A percentile compares a stretch with the other conserved stretches of the same genome.
These are phyloP conservation scores for Agriopis marginaria DNA, from an alignment of 2,888 invertebrate species.

Conservation along the genomic window DNA sequence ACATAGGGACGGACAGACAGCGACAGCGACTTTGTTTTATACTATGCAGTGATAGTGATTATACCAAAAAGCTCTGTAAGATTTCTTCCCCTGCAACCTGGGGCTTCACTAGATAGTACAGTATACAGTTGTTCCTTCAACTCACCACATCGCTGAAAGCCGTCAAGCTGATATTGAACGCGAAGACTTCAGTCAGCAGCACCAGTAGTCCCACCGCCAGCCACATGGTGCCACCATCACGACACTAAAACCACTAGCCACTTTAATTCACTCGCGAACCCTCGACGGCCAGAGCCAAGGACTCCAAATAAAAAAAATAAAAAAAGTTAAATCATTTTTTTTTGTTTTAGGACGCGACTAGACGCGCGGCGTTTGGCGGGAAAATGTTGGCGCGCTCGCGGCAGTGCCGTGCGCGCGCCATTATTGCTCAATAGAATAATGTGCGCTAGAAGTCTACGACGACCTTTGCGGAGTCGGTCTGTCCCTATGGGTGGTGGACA, in stretches of 20 bases:
- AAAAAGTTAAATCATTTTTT: constrained; percentile 40
- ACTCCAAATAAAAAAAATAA: constrained; percentile 23
- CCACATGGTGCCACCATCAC: constrained; percentile 72
- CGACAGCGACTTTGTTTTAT: no score
- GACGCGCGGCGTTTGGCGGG: constrained; percentile 76
- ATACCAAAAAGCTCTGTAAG: neutral
- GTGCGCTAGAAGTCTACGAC: constrained; percentile 45
- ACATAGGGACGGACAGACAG: no score
- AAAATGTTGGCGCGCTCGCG: constrained; percentile 78
- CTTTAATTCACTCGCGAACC: constrained; percentile 35
- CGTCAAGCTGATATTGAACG: constrained; percentile 67
- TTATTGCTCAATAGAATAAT: constrained; percentile 75
- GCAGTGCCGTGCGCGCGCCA: constrained; percentile 63
- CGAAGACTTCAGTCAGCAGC: constrained; percentile 66
- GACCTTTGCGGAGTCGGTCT: constrained; percentile 56
- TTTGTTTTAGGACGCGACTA: constrained; percentile 63
- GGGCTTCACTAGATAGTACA: neutral
- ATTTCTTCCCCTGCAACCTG: neutral
- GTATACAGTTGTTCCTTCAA: constrained; percentile 22
- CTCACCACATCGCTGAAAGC: constrained; percentile 69
- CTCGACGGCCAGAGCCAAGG: constrained; percentile 9
- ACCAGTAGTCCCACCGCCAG: constrained; percentile 68
- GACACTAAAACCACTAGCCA: constrained; percentile 47
- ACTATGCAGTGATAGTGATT: no score
- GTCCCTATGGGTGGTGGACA: constrained; percentile 41